phyloP scores from a whole-genome alignment of 2,797 vertebrate genomes.

The Arremon aurantiirostris region DNA sequence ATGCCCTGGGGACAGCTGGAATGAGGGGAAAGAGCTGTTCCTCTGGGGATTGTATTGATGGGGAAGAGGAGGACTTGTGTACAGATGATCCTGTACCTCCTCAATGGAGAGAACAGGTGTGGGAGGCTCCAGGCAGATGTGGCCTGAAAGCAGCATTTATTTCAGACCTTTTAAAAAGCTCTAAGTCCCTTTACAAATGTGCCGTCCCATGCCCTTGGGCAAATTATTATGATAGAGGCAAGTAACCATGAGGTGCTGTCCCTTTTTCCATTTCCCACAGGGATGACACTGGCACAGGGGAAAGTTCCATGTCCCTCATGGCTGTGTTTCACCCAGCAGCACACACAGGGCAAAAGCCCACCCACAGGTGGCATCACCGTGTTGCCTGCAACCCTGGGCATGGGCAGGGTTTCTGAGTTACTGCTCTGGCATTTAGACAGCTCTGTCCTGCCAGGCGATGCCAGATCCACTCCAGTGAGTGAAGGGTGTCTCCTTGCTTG shows the following conservation, averaged over 20 bases:
- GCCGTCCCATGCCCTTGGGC: background rate
- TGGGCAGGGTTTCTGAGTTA: rapidly evolving
- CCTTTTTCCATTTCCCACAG: background rate
- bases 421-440: background rate
- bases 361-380: rapidly evolving
- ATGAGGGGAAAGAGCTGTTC: background rate
- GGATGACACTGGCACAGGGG: rapidly evolving
- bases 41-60: background rate
- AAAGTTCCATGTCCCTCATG: rapidly evolving
- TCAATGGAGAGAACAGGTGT: background rate
- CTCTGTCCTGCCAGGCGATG: background rate
- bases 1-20: background rate
- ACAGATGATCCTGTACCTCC: background rate
- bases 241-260: background rate
- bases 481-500: background rate
- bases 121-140: background rate
- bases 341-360: background rate
- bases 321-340: background rate
- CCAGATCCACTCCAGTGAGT: background rate
- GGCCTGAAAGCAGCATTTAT: background rate
- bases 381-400: background rate
- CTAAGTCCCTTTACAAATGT: background rate
- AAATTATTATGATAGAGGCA: background rate
- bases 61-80: background rate
- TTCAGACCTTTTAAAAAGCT: background rate